These are phyloP conservation scores for Pygoscelis adeliae DNA, from an alignment of 2,113 vertebrate species.

Conservation along the genomic window DNA sequence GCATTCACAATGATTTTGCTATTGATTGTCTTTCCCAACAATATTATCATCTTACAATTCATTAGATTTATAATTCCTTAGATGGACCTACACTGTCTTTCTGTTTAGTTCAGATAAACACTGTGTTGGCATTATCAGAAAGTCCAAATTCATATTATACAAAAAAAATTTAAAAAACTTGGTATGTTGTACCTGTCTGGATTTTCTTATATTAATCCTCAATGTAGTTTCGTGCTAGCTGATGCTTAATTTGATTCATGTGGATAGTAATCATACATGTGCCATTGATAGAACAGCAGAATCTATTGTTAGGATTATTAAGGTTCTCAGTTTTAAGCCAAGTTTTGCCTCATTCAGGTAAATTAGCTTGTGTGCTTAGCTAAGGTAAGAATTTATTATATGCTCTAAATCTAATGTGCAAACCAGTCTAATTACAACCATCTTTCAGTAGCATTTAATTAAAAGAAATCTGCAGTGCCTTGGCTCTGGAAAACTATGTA, in stretches of 20 bases:
- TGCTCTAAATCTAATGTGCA: neutral
- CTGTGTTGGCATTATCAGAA: neutral
- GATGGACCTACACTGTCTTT: neutral
- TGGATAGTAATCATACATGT: neutral
- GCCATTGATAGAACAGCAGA: neutral
- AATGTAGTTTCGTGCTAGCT: neutral
- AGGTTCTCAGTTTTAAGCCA: constrained; percentile 31
- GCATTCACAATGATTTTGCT: neutral
- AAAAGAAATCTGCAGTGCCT: neutral
- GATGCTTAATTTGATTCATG: constrained; percentile 11
- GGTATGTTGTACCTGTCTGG: neutral
- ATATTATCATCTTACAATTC: neutral
- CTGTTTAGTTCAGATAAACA: neutral
- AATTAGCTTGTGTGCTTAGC: constrained; percentile 18
- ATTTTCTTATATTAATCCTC: neutral
- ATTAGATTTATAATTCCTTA: neutral
- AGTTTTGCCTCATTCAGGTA: constrained; percentile 50
- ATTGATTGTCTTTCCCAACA: neutral
- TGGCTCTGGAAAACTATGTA: constrained; percentile 27
- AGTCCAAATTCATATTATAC: neutral
- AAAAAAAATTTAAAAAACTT: constrained; percentile 38
- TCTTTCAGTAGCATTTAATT: constrained; percentile 14
- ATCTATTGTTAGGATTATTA: neutral
- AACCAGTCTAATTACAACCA: constrained; percentile 13
- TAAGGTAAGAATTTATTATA: constrained; percentile 17